Evolutionary conservation across 1,140 invertebrate species (phyloP).

Genomic region (Formica selysi): DNA sequence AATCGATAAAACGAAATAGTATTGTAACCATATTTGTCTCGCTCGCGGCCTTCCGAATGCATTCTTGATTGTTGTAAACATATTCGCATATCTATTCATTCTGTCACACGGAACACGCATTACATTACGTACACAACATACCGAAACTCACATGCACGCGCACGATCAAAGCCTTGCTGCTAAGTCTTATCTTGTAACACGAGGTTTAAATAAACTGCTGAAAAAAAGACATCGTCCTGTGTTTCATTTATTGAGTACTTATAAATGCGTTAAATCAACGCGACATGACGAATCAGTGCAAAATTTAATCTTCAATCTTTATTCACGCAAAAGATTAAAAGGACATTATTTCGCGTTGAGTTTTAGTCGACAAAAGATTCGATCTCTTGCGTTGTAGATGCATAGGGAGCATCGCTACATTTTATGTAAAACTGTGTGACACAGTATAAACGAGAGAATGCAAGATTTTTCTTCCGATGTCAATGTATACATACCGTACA

Average conservation of each 20-base stretch:
- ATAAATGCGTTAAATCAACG: background rate
- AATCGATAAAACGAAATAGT: conserved; percentile 24
- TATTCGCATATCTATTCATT: conserved; percentile 28
- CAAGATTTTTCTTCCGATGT: background rate
- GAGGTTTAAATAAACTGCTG: conserved; percentile 77
- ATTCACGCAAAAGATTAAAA: background rate
- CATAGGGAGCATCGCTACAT: background rate
- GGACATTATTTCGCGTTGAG: background rate
- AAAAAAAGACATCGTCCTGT: conserved; percentile 45
- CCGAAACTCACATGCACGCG: conserved; percentile 70
- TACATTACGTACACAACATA: conserved; percentile 26
- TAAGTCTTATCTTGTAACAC: conserved; percentile 80
- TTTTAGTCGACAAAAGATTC: background rate
- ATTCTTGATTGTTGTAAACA: conserved; percentile 43
- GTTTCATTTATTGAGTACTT: background rate
- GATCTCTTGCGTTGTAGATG: background rate
- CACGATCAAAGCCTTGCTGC: conserved; percentile 77
- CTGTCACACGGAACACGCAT: conserved; percentile 36
- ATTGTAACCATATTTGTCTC: conserved; percentile 40
- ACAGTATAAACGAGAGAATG: background rate
- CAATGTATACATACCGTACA: no score
- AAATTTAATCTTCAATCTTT: background rate
- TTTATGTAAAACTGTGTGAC: background rate
- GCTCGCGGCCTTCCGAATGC: conserved; percentile 44
- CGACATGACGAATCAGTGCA: background rate